Percentiles rank a stretch among this genome's conserved stretches.
phyloP scores from a whole-genome alignment of 2,113 vertebrate species.

The Prinia subflava region DNA sequence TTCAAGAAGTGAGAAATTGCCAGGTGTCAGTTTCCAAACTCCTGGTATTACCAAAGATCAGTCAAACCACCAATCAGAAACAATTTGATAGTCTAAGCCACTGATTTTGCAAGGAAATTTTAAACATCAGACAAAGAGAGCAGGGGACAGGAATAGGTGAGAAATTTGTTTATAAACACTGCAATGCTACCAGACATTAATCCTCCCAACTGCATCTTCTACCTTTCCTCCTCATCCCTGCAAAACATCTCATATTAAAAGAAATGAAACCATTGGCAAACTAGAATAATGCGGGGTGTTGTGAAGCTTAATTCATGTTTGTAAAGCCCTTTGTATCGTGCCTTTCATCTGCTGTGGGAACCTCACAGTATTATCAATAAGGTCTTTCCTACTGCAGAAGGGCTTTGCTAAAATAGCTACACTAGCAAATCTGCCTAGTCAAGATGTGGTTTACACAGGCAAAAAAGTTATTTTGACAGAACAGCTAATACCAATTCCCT shows the following conservation, averaged over 20 bases:
- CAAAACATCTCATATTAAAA: not conserved
- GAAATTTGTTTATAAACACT: not conserved
- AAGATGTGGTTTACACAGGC: not conserved
- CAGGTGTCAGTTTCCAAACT: not conserved
- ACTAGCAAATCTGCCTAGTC: not conserved
- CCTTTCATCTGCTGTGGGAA: conserved; percentile 50
- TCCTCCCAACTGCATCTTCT: not conserved
- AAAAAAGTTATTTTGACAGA: conserved; percentile 4
- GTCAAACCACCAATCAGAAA: not conserved
- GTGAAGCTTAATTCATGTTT: conserved; percentile 43
- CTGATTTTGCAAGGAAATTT: not conserved
- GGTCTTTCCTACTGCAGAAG: conserved; percentile 27
- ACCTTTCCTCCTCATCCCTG: not conserved
- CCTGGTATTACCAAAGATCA: not conserved
- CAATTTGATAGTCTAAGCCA: not conserved
- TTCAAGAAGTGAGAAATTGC: not conserved
- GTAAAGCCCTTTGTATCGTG: conserved; percentile 35
- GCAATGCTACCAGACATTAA: not conserved
- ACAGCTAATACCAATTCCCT: not conserved
- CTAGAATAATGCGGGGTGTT: conserved; percentile 9
- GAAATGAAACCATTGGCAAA: not conserved
- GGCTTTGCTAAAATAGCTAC: conserved; percentile 42
- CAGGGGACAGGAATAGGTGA: not conserved
- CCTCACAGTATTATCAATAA: conserved; percentile 22
- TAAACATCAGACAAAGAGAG: not conserved